A percentile compares a stretch with the other conserved stretches of the same genome.
Conservation (phyloP, 2,113 vertebrate genomes). For the Parus major region DNA sequence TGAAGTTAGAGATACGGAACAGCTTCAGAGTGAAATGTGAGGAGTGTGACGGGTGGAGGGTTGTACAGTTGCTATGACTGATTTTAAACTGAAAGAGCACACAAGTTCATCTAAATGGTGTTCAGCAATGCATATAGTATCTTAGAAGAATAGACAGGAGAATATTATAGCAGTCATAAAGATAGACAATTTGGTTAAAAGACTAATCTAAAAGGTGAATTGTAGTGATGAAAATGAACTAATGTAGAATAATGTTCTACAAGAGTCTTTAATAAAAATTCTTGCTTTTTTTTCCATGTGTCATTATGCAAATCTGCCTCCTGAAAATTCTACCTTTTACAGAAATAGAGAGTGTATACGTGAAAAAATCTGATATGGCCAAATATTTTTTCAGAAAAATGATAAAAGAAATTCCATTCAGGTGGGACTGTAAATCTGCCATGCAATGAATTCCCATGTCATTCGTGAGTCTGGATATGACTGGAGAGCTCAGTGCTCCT, state of each 20-base stretch:
- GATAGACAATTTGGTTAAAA: background rate
- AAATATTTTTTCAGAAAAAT: background rate
- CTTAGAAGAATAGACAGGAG: background rate
- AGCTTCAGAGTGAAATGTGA: background rate
- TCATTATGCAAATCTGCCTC: background rate
- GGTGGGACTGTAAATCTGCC: background rate
- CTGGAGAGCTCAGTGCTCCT: background rate
- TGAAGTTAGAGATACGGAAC: background rate
- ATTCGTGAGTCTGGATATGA: background rate
- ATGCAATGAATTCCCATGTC: background rate
- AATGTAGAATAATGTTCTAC: background rate
- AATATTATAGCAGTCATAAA: background rate
- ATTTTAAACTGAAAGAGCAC: background rate
- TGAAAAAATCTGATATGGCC: background rate
- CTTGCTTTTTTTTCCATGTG: background rate
- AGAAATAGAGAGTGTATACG: background rate
- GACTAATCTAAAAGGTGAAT: background rate
- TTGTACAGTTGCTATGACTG: background rate
- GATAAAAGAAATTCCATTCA: background rate
- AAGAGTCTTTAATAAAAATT: background rate
- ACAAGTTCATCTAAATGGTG: background rate
- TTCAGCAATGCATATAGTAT: background rate
- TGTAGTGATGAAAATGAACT: background rate
- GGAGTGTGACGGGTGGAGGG: background rate
- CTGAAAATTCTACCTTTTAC: background rate